Evolutionary conservation across 2,888 invertebrate species (phyloP), one percentile per base, ranked within the genome.

Genomic region (Ganaspis brasiliensis): DNA sequence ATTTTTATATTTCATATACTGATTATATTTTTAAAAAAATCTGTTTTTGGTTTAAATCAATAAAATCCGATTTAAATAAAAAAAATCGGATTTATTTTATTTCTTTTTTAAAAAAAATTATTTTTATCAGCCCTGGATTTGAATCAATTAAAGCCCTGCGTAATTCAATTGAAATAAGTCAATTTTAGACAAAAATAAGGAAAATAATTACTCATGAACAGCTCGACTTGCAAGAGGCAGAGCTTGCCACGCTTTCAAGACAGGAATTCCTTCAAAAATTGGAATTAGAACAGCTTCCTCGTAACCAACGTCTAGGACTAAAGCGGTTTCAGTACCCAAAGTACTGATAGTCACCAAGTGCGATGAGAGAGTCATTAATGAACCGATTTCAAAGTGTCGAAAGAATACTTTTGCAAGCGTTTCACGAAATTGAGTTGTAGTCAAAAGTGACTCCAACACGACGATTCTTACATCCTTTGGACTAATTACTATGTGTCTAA

Each of bases 401-500:
- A 97, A 98, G n/a, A 99, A 92, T 21, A 97, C 98, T 91, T 96
- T 96, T 0, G 98, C 98, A 10, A 99, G 92, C 0, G 96, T 96
- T 87, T 98, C 96, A 78, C 98, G 93, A 89, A 98, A 96, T 74
- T 95, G 91, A 0, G 97, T 96, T 3, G 95, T 96, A 40, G 96
- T 95, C 21, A 99, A 93, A 12, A 98, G 92, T 4, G 97, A 98
- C 92, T 99, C 99, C 21, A 99, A 95, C 37, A 99, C 93, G 5
- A 99, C 96, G 45, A 99, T 95, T 89, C 97, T 96, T 24, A 98
- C 94, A 87, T 98, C 98, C 91, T 98, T 98, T 0, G 99, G 98
- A 89, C 97, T 98, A 61, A 98, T 96, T 67, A 98, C 93, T 37
- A 98, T 94, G 90, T 98, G 95, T 85, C 98, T 98, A 88, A 67